phyloP scores from a whole-genome alignment of 2,888 invertebrate genomes.

The Orthonychiurus folsomi region DNA sequence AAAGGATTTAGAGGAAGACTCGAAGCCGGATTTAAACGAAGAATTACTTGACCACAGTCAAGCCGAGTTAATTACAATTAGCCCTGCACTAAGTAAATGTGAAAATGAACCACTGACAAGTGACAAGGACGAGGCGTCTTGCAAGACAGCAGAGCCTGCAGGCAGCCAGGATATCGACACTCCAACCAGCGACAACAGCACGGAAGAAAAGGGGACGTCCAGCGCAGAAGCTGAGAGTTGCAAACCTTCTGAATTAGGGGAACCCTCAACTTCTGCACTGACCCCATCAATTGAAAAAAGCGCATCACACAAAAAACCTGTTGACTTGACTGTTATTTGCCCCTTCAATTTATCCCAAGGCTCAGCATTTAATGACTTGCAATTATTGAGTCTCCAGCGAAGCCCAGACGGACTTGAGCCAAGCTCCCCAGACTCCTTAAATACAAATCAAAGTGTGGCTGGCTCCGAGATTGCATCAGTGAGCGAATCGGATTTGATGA shows the following conservation, averaged over 20 bases:
- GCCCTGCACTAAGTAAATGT: background rate
- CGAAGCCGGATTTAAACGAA: background rate
- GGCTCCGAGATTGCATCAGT: slow-evolving; percentile 38
- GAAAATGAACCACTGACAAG: slow-evolving; percentile 10
- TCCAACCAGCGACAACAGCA: background rate
- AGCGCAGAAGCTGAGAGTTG: background rate
- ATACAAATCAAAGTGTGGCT: slow-evolving; percentile 40
- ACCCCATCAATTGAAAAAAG: background rate
- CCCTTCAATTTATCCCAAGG: slow-evolving; percentile 13
- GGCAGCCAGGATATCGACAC: background rate
- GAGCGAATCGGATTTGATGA: slow-evolving; percentile 38
- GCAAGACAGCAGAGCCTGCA: background rate
- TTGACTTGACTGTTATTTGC: slow-evolving; percentile 31
- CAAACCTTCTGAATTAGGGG: background rate
- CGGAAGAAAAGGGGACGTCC: background rate
- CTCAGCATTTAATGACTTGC: slow-evolving; percentile 13
- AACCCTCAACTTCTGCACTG: slow-evolving; percentile 2
- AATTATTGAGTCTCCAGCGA: slow-evolving; percentile 10
- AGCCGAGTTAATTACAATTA: background rate
- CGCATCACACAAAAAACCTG: slow-evolving; percentile 24
- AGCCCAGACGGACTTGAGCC: slow-evolving; percentile 32
- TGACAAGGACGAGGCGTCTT: slow-evolving; percentile 2
- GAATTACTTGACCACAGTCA: background rate
- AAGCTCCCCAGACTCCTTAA: slow-evolving; percentile 40
- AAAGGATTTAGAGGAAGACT: background rate